Evolutionary conservation across 2,888 invertebrate species (phyloP).

Genomic region (Drosophila histrio): DNA sequence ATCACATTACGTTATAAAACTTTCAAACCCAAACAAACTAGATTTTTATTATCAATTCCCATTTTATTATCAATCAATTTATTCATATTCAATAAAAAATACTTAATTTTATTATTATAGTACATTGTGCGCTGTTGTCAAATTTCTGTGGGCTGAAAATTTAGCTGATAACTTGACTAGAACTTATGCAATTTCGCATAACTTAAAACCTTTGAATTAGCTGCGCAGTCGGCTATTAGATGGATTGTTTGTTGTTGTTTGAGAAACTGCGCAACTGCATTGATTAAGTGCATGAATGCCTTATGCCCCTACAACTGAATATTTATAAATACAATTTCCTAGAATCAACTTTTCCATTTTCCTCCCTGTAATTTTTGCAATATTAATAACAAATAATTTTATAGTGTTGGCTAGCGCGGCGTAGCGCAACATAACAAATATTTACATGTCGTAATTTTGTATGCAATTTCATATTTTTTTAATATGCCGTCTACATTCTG

Average conservation of each 20-base stretch:
- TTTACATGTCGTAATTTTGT: conserved; percentile 32
- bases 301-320: background rate
- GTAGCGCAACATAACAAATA: conserved; percentile 44
- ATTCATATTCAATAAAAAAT: background rate
- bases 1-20: background rate
- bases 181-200: background rate
- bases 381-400: conserved; percentile 5
- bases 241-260: conserved; percentile 3
- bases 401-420: conserved; percentile 1
- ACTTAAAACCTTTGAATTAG: background rate
- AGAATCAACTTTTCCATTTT: background rate
- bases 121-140: conserved; percentile 7
- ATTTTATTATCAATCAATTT: background rate
- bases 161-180: background rate
- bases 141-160: background rate
- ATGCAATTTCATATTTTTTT: conserved; percentile 29
- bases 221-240: conserved; percentile 7
- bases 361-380: background rate
- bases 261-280: background rate
- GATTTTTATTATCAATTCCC: background rate
- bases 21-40: background rate
- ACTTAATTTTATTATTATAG: background rate
- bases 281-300: conserved; percentile 13
- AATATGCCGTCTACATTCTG: conserved; percentile 16
- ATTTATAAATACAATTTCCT: conserved; percentile 9